A percentile compares a stretch with the other conserved stretches of the same genome.
Conservation (phyloP, 2,797 vertebrate species). For the Amphiprion clarkii region DNA sequence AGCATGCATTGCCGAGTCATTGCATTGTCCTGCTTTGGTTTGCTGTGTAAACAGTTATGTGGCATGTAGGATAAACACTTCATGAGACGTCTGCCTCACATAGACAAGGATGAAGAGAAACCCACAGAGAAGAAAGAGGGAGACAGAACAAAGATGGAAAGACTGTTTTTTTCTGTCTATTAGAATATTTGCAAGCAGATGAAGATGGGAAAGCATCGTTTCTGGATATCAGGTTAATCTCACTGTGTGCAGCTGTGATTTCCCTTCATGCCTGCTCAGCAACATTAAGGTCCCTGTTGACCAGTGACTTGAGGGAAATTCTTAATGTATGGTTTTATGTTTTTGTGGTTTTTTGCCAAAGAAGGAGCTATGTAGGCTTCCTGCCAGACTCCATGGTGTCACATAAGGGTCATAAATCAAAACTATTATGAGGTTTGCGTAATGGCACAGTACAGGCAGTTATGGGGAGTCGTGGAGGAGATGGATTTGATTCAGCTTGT, state of each 20-base stretch:
- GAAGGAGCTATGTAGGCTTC: conserved; percentile 54
- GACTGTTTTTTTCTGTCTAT: conserved; percentile 43
- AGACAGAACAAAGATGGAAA: conserved; percentile 40
- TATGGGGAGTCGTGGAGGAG: conserved; percentile 46
- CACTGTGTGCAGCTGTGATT: conserved; percentile 19
- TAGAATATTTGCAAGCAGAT: conserved; percentile 1
- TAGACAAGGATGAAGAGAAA: not conserved
- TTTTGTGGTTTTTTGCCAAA: conserved; percentile 54
- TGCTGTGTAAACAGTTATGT: conserved; percentile 69
- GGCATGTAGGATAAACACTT: conserved; percentile 66
- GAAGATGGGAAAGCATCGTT: not conserved
- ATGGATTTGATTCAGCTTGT: conserved; percentile 46
- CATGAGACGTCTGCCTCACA: conserved; percentile 41
- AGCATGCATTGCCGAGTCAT: conserved; percentile 35
- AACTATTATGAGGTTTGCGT: conserved; percentile 78
- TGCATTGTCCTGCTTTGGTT: conserved; percentile 52
- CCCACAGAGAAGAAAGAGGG: not conserved
- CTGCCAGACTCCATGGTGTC: conserved; percentile 72
- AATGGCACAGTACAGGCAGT: conserved; percentile 61
- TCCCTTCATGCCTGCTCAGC: conserved; percentile 38
- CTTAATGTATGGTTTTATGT: conserved; percentile 63
- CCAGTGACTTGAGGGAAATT: conserved; percentile 47
- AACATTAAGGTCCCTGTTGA: conserved; percentile 38
- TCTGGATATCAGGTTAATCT: conserved; percentile 44
- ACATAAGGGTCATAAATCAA: conserved; percentile 79